Evolutionary conservation across 2,888 invertebrate genomes (phyloP), one percentile per base, ranked within the genome.

Genomic region (Odontocolon sp.): DNA sequence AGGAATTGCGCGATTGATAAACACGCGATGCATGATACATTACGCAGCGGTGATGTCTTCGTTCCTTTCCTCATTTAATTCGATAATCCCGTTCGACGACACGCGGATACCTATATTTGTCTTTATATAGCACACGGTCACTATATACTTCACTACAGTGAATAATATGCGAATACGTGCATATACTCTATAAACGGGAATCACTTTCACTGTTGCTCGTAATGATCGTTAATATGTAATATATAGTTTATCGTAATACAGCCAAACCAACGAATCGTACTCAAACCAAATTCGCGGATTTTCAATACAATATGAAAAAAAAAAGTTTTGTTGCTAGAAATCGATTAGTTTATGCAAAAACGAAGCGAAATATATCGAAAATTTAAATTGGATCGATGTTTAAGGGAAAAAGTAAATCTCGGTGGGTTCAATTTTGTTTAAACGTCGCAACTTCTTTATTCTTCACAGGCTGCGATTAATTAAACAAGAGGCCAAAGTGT

Each of bases 121-220:
- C n/a, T n/a, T n/a, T n/a, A n/a, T 36, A 9, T 36, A 9, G 36
- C 36, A 8, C 31, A 28, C 31, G 9, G 4, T 8, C 36, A 2
- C 2, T 31, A 16, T 6, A 11, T 18, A 23, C 23, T 63, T 28
- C 11, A 31, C 40, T 47, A 28, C 56, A 38, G 31, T 50, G 59
- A 68, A 77, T 72, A 59, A 77, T 72, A 57, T 59, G 72, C 63
- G 68, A 72, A 77, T 70, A 78, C 80, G 77, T 80, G 74, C 45
- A 57, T 64, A 79, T 77, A 81, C 80, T 80, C 31, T 75, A 75
- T 47, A 74, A 81, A 71, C 77, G 74, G 78, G 57, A 67, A 77
- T 81, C 77, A 79, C 80, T 82, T 82, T 82, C 82, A 81, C 81
- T 82, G 72, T 36, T 57, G 36, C 63, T 79, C 74, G 73, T 73